These are phyloP conservation scores for Ectobius pallidus DNA, from an alignment of 2,888 invertebrate species.

Conservation along the genomic window DNA sequence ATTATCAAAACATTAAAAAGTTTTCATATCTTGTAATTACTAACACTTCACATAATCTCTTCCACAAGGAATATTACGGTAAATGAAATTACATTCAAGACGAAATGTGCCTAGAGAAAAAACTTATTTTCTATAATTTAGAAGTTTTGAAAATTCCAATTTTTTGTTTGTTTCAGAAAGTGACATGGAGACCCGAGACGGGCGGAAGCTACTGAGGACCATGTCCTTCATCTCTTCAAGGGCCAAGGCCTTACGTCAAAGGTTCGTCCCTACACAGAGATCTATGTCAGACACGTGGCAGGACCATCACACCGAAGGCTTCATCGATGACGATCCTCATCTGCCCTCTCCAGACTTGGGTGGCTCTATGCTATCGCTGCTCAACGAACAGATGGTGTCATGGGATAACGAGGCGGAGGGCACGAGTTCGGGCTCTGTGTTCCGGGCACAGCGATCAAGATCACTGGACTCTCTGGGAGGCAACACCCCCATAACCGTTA, in stretches of 20 bases:
- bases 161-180: neutral
- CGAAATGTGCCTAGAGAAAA: no score
- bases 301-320: slow-evolving; percentile 27
- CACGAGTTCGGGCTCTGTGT: neutral
- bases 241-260: slow-evolving; percentile 42
- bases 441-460: slow-evolving; percentile 41
- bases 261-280: slow-evolving; percentile 42
- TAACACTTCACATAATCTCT: no score
- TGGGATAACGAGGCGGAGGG: slow-evolving; percentile 31
- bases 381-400: slow-evolving; percentile 34
- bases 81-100: no score
- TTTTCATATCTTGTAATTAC: no score
- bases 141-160: no score
- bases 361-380: slow-evolving; percentile 41
- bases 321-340: slow-evolving; percentile 36
- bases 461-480: slow-evolving; percentile 43
- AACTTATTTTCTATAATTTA: no score
- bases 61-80: no score
- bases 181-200: slow-evolving; percentile 41
- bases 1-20: no score
- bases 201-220: slow-evolving; percentile 35
- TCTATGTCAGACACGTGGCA: slow-evolving; percentile 44
- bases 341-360: slow-evolving; percentile 40
- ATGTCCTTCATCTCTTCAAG: slow-evolving; percentile 44
- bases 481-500: neutral